Base-by-base conservation (phyloP, 2,888 invertebrate species). In the Lycaena phlaeas region DNA sequence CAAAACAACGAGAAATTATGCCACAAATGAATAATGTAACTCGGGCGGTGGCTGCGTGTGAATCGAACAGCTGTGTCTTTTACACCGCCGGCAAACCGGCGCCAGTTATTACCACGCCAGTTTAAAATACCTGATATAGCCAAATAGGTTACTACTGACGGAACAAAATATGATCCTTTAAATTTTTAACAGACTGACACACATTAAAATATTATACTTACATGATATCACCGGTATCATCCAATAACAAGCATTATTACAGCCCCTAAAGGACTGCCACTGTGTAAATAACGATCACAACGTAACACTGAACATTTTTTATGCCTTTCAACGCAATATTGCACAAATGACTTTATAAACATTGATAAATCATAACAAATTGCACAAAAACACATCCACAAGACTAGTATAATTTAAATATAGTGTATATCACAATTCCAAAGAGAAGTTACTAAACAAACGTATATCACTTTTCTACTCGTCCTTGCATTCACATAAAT, bases 401-500 rank as follows among this genome's bases (percentile, higher is more conserved):
- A 59, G 64, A 66, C 66, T 60, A 65, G 56, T 52, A 61, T 57
- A 59, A 61, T 62, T 69, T 63, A 61, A 60, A 57, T 56, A 68
- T 69, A 54, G 70, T 65, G 73, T 69, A 62, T 74, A 77, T 70
- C 77, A 79, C 78, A 71, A 61, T 63, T 54, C 59, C 64, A 64
- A 66, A 60, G 65, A 67, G 69, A 70, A 68, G 74, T 71, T 68
- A 72, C 57, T 50, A 53, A 64, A 67, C 50, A 52, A 69, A 72
- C 72, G 69, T 71, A 72, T 70, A 78, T 56, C 71, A 78, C 75
- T 79, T 75, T 72, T 63, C 66, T 67, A 72, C 62, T 67, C 73
- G 79, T 79, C 81, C 79, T 78, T 79, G 78, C 78, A 69, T 76
- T 79, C 81, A 74, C 76, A 74, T 74, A 82, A 78, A 79, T 78